phyloP scores from a whole-genome alignment of 2,113 vertebrate genomes.

The Anoplopoma fimbria region DNA sequence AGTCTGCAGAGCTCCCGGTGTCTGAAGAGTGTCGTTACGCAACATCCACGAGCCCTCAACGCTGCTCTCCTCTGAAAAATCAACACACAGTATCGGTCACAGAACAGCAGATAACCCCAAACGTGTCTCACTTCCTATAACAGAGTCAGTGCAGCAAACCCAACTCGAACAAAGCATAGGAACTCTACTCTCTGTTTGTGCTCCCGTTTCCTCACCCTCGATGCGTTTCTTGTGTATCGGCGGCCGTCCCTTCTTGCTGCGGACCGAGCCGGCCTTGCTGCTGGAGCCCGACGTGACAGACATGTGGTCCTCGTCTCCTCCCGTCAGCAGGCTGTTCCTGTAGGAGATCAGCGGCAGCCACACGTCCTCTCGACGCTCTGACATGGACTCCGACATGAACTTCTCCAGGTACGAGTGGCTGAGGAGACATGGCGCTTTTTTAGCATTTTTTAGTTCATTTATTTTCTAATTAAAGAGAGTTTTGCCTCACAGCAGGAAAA shows the following conservation, averaged over 20 bases:
- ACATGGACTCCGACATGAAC: conserved; percentile 98
- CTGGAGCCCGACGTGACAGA: conserved; percentile 97
- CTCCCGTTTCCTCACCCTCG: conserved; percentile 85
- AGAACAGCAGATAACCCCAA: not conserved
- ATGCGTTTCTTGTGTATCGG: conserved; percentile 95
- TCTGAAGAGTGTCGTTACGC: conserved; percentile 94
- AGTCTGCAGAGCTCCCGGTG: conserved; percentile 91
- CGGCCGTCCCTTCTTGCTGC: conserved; percentile 97
- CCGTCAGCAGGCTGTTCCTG: conserved; percentile 95
- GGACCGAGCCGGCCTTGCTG: conserved; percentile 95
- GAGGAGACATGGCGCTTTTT: conserved; percentile 3
- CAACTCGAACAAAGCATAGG: fast-evolving
- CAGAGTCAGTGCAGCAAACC: not conserved
- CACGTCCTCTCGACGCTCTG: conserved; percentile 96
- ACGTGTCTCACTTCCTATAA: not conserved
- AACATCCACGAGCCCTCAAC: conserved; percentile 95
- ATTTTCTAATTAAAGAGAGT: not conserved
- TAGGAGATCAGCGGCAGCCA: conserved; percentile 99
- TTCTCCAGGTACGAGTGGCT: conserved; percentile 98
- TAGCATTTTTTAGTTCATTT: not conserved
- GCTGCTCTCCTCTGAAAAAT: conserved; percentile 90
- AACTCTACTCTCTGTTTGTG: not conserved
- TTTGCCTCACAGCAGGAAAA: not conserved
- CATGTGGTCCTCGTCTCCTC: conserved; percentile 94
- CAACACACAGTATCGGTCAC: not conserved